A percentile compares a stretch with the other conserved stretches of the same genome.
phyloP scores from a whole-genome alignment of 2,888 invertebrate genomes.

The Apamea monoglypha region DNA sequence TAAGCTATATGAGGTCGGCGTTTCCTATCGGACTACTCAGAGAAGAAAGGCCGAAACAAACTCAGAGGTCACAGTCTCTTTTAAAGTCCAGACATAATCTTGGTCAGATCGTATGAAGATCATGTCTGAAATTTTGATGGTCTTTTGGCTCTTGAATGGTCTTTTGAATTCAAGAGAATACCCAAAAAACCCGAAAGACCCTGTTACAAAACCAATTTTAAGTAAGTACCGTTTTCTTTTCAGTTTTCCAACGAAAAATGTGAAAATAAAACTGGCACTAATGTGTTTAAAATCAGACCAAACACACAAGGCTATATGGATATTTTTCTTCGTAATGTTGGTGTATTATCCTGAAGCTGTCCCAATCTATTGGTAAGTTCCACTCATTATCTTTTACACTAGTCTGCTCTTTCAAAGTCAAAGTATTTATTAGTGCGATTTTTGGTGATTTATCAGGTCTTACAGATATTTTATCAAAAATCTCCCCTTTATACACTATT shows the following conservation, averaged over 20 bases:
- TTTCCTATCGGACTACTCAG: too few relatives aligned
- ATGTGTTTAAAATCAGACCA: neutral
- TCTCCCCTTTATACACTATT: too few relatives aligned
- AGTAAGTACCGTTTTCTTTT: neutral
- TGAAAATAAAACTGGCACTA: neutral
- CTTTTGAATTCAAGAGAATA: neutral
- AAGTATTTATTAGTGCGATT: too few relatives aligned
- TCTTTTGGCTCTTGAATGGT: too few relatives aligned
- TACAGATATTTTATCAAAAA: too few relatives aligned
- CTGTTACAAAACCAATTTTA: neutral
- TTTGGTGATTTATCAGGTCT: too few relatives aligned
- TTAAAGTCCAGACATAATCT: too few relatives aligned
- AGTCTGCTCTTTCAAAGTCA: neutral
- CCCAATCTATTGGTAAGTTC: neutral
- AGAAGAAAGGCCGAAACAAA: too few relatives aligned
- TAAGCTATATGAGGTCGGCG: too few relatives aligned
- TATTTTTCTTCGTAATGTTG: neutral
- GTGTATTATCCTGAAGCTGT: neutral
- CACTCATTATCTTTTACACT: neutral
- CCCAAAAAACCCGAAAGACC: neutral
- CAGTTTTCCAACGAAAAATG: neutral
- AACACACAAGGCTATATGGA: neutral
- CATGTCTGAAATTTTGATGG: too few relatives aligned
- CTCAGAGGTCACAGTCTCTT: too few relatives aligned
- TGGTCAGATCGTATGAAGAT: too few relatives aligned